Conservation (phyloP, 1,140 invertebrate species). For the Plectrocnemia conspersa region DNA sequence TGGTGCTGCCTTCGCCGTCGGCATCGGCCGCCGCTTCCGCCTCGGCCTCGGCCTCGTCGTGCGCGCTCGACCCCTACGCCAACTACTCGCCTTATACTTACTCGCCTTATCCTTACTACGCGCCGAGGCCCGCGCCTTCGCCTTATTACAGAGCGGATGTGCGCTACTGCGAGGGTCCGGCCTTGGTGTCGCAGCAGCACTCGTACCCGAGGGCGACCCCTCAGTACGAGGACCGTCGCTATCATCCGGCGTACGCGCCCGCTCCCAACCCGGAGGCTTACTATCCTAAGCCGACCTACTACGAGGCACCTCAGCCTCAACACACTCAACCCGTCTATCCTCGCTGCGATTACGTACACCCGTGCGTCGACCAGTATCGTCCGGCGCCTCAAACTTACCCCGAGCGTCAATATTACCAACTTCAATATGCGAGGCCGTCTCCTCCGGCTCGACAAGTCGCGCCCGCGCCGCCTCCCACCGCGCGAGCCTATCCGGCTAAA, state of each 20-base stretch:
- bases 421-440: no score
- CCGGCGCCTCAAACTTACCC: neutral
- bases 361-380: neutral
- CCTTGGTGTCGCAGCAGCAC: neutral
- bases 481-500: slow-evolving; percentile 3
- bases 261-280: neutral
- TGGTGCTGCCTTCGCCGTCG: slow-evolving; percentile 43
- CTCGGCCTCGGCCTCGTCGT: slow-evolving; percentile 34
- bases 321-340: neutral
- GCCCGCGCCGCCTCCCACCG: neutral
- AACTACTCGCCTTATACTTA: neutral
- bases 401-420: no score
- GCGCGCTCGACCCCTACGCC: neutral
- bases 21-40: slow-evolving; percentile 37
- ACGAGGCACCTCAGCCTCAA: neutral
- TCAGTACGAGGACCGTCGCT: no score
- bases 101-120: neutral
- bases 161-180: neutral
- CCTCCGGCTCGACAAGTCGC: no score
- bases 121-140: neutral
- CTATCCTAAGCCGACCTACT: neutral
- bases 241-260: no score
- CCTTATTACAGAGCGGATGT: neutral
- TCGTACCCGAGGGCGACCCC: neutral
- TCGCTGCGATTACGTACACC: neutral